Conservation (phyloP, 2,797 vertebrate genomes). For the Poecile montanus region DNA sequence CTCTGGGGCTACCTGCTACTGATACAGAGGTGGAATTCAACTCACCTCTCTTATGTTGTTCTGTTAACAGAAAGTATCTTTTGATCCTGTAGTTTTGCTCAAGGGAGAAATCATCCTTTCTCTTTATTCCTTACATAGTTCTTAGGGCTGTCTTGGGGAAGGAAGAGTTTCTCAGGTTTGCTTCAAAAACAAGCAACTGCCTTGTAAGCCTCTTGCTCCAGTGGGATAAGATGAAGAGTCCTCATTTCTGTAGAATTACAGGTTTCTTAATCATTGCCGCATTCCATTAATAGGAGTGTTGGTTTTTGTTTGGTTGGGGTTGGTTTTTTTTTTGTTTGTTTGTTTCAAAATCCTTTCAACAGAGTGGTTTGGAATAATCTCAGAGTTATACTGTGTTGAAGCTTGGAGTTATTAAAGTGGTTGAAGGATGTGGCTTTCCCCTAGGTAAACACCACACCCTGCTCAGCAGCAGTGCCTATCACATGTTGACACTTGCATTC, state of each 20-base stretch:
- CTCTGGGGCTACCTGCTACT: slow-evolving; percentile 11
- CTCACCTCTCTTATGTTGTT: neutral
- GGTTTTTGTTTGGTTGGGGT: neutral
- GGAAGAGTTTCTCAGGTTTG: neutral
- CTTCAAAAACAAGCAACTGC: neutral
- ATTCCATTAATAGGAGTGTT: neutral
- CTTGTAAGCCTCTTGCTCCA: neutral
- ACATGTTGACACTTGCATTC: slow-evolving; percentile 55
- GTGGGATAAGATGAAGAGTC: neutral
- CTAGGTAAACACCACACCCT: slow-evolving; percentile 63
- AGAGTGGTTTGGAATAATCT: slow-evolving; percentile 18
- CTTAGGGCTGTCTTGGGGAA: neutral
- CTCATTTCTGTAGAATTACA: neutral
- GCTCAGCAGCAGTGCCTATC: neutral
- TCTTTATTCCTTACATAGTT: neutral
- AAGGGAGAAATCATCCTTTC: neutral
- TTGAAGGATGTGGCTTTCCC: slow-evolving; percentile 70
- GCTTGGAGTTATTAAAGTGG: slow-evolving; percentile 19
- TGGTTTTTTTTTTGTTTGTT: neutral
- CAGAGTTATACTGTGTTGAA: neutral
- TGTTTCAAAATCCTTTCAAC: neutral
- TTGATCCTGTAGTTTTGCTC: neutral
- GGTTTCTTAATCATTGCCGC: neutral
- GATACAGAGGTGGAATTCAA: slow-evolving; percentile 5
- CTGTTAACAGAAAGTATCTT: slow-evolving; percentile 4